Base-by-base conservation (phyloP, 2,888 invertebrate species). In the Congeria kusceri region DNA sequence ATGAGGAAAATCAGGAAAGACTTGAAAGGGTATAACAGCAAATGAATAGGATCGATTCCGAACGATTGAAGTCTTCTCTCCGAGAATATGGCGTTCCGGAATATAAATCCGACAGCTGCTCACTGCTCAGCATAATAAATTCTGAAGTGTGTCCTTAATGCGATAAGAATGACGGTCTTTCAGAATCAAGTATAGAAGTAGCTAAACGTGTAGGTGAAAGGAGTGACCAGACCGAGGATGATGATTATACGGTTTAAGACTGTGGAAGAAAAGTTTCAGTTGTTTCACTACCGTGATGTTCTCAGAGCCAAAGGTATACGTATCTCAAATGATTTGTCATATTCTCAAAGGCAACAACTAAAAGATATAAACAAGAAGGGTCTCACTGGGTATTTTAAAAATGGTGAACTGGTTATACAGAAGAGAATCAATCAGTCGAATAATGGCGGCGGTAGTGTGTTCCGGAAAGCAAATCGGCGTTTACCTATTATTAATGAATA, bases 291-390 rank as follows among this genome's bases (percentile, higher is more conserved):
- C 32, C 2, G 28, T n/a, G 58, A 58, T 27, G 5, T 27, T 23
- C 58, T 58, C n/a, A 58, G 58, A 27, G 15, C 13, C 28, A 5
- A 11, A 1, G 58, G 28, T 4, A 58, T 58, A 3, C 23, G 58
- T 5, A 25, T 58, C n/a, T 58, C 58, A 18, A 58, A 58, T 27
- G 58, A 58, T 13, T 27, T 58, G 5, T 27, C 58, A 20, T 57
- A 20, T 20, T 29, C 27, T 5, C 58, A 58, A 32, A 23, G 58
- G 27, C 58, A 58, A 58, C 58, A 58, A 58, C 58, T 58, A 25
- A 58, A 58, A 13, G 9, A 58, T 2, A 27, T 58, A 29, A 58
- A 58, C 28, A 58, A 58, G 27, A 58, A 20, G 7, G 23, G 53
- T 11, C 32, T 32, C 32, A 11, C 11, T 32, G 32, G 32, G 4